A percentile compares a stretch with the other conserved stretches of the same genome.
Conservation (phyloP, 2,113 vertebrate species). For the Myrmecobius fasciatus region DNA sequence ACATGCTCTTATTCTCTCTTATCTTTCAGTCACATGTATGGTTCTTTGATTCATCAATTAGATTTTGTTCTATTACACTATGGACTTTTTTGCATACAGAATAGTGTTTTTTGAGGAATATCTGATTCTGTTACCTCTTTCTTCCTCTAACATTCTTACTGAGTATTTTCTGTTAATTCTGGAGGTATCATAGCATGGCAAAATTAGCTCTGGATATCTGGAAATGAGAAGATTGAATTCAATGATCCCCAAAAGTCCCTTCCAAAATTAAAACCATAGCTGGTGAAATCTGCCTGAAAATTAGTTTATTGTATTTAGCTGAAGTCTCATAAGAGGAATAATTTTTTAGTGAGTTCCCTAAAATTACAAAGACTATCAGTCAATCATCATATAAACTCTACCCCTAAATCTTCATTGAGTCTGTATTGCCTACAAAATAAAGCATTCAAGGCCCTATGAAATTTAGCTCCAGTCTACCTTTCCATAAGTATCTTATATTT, state of each 20-base stretch:
- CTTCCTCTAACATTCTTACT: constrained; percentile 3
- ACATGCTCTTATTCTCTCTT: neutral
- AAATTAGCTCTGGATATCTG: neutral
- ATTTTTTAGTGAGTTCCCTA: neutral
- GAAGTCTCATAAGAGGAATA: constrained; percentile 15
- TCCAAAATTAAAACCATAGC: neutral
- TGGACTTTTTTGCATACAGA: neutral
- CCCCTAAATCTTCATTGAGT: neutral
- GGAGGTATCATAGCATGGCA: neutral
- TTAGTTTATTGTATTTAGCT: neutral
- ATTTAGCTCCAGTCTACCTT: neutral
- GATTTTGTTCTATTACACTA: neutral
- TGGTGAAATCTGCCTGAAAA: constrained; percentile 48
- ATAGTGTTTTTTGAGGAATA: neutral
- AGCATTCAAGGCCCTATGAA: neutral
- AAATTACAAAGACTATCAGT: neutral
- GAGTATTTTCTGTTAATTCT: neutral
- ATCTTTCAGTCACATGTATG: constrained; percentile 30
- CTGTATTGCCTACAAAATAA: neutral
- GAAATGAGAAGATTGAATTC: neutral
- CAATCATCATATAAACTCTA: neutral
- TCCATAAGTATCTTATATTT: neutral
- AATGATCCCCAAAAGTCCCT: neutral
- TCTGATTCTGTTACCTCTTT: neutral
- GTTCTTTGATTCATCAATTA: neutral